These are phyloP conservation scores for Serripes groenlandicus DNA, from an alignment of 2,888 invertebrate genomes.

Conservation along the genomic window DNA sequence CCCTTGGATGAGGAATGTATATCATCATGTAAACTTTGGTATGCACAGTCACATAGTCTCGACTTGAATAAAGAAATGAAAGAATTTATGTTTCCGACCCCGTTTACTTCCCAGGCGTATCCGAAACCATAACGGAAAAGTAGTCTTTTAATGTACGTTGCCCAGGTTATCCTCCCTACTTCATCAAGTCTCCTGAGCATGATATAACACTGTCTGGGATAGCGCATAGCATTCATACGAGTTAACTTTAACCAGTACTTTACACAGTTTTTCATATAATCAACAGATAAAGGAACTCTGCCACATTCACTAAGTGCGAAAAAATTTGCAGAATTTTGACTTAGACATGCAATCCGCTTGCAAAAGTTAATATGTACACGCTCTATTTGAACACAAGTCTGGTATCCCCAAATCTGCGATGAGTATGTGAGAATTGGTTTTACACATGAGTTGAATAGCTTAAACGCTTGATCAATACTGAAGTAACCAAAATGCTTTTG, in stretches of 20 bases:
- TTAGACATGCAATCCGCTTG: conserved; percentile 25
- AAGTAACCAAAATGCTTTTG: conserved; percentile 2
- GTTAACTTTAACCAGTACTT: conserved; percentile 34
- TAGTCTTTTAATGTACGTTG: conserved; percentile 17
- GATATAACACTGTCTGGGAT: conserved; percentile 31
- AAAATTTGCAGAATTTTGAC: conserved; percentile 27
- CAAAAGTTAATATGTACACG: conserved; percentile 35
- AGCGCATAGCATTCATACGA: conserved; percentile 25
- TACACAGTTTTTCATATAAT: conserved; percentile 16
- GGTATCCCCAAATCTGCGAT: neutral
- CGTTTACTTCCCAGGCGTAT: conserved; percentile 29
- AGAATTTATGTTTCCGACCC: conserved; percentile 14
- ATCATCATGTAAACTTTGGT: conserved; percentile 1
- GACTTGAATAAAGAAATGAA: conserved; percentile 22
- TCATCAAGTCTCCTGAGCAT: conserved; percentile 29
- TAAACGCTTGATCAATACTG: neutral
- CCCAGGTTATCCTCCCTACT: conserved; percentile 21
- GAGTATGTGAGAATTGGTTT: conserved; percentile 12
- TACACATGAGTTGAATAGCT: neutral
- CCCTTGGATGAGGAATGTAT: no score
- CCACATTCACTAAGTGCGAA: conserved; percentile 40
- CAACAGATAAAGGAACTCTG: conserved; percentile 14
- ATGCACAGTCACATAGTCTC: conserved; percentile 29
- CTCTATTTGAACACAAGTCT: neutral
- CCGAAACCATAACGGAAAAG: conserved; percentile 37